Evolutionary conservation across 37 sponge, comb jelly and placozoan genomes (phyloP).

Genomic region (Diacarnus erythraeanus): DNA sequence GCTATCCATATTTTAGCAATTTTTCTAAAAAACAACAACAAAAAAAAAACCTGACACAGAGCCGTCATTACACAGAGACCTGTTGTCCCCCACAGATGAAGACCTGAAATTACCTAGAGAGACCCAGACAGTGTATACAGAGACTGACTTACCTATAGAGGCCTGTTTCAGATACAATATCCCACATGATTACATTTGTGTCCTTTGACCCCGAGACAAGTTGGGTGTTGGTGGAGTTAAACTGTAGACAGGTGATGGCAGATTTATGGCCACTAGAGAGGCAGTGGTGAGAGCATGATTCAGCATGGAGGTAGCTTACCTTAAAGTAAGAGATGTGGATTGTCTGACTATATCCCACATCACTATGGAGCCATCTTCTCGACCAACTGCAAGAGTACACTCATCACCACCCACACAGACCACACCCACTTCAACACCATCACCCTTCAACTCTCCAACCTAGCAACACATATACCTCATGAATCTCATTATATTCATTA

Average conservation of each 20-base stretch:
- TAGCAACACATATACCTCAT: neutral
- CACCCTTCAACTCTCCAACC: neutral
- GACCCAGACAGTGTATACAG: no score
- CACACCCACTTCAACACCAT: slow-evolving; percentile 12
- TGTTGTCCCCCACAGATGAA: no score
- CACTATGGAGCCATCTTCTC: slow-evolving; percentile 10
- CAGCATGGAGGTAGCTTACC: neutral
- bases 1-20: no score
- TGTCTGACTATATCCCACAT: neutral
- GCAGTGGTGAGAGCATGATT: neutral
- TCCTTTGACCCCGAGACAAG: slow-evolving; percentile 92
- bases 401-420: neutral
- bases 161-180: slow-evolving; percentile 80
- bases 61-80: no score
- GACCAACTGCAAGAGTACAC: neutral
- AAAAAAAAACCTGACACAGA: no score
- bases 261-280: slow-evolving; percentile 87
- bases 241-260: slow-evolving; percentile 70
- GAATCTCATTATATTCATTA: no score
- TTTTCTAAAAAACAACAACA: no score
- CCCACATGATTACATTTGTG: slow-evolving; percentile 92
- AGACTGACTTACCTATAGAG: slow-evolving; percentile 81
- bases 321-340: neutral
- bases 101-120: no score
- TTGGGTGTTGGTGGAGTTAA: slow-evolving; percentile 52